phyloP scores from a whole-genome alignment of 2,797 vertebrate genomes.

The Huso huso region DNA sequence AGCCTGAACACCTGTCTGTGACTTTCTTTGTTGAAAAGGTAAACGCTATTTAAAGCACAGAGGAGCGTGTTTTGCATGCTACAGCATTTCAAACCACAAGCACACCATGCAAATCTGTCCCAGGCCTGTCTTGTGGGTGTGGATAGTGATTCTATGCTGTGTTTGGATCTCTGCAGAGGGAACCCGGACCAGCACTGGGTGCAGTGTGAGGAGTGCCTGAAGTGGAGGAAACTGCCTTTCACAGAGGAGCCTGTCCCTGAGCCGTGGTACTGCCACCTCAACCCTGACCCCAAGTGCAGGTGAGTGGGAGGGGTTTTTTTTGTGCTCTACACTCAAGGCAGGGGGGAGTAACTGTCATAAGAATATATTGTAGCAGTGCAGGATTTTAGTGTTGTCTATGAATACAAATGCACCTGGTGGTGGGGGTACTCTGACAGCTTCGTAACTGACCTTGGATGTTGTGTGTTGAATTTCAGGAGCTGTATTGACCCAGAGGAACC shows the following conservation, averaged over 20 bases:
- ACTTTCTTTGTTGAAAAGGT: too few relatives aligned
- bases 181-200: conserved; percentile 51
- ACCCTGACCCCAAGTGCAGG: conserved; percentile 57
- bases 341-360: background rate
- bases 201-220: conserved; percentile 71
- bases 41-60: too few relatives aligned
- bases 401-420: background rate
- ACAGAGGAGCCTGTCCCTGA: conserved; percentile 51
- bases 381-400: background rate
- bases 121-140: conserved; percentile 8
- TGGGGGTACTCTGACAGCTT: background rate
- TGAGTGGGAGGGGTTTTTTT: conserved; percentile 17
- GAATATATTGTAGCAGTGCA: too few relatives aligned
- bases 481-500: conserved; percentile 63
- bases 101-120: too few relatives aligned
- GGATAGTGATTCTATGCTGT: background rate
- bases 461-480: conserved; percentile 45
- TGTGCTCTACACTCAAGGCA: too few relatives aligned
- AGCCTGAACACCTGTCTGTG: too few relatives aligned
- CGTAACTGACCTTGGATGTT: background rate
- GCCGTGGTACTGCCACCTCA: conserved; percentile 62
- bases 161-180: conserved; percentile 31
- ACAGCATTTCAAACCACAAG: too few relatives aligned
- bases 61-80: too few relatives aligned
- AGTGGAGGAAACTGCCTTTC: conserved; percentile 60